A percentile compares a stretch with the other conserved stretches of the same genome.
Evolutionary conservation across 1,140 invertebrate genomes (phyloP).

Genomic region (Elymnias hypermnestra): DNA sequence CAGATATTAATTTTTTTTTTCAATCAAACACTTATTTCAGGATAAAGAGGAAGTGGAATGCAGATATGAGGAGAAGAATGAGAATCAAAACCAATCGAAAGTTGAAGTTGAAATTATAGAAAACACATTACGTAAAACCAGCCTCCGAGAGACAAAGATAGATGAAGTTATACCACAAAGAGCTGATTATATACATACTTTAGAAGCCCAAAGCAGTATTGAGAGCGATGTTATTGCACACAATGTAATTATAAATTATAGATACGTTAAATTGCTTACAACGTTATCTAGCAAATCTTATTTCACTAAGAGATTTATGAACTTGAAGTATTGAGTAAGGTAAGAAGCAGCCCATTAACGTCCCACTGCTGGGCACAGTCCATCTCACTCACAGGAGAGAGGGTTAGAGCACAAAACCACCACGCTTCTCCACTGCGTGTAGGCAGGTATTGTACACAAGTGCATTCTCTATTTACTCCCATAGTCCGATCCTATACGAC

Average conservation of each 20-base stretch:
- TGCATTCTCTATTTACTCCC: too few species aligned
- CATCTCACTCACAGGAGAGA: too few species aligned
- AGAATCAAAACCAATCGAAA: slow-evolving; percentile 40
- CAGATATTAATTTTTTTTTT: too few species aligned
- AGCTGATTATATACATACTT: slow-evolving; percentile 62
- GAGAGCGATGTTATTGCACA: slow-evolving; percentile 72
- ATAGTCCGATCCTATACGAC: too few species aligned
- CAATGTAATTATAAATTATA: slow-evolving; percentile 47
- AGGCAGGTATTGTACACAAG: too few species aligned
- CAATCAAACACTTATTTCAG: slow-evolving; percentile 22
- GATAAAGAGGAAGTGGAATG: slow-evolving; percentile 70
- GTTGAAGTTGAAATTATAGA: slow-evolving; percentile 59
- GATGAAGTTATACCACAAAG: slow-evolving; percentile 58
- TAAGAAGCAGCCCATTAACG: too few species aligned
- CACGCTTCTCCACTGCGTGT: too few species aligned
- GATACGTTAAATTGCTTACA: background rate
- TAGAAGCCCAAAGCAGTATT: slow-evolving; percentile 70
- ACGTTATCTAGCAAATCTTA: too few species aligned
- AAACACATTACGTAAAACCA: slow-evolving; percentile 34
- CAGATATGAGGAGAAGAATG: slow-evolving; percentile 68
- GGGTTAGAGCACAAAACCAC: too few species aligned
- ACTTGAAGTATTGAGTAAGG: too few species aligned
- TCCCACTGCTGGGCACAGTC: too few species aligned
- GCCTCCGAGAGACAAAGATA: slow-evolving; percentile 58
- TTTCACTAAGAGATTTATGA: background rate